Evolutionary conservation across 2,797 vertebrate genomes (phyloP).

Genomic region (Peromyscus nudipes): DNA sequence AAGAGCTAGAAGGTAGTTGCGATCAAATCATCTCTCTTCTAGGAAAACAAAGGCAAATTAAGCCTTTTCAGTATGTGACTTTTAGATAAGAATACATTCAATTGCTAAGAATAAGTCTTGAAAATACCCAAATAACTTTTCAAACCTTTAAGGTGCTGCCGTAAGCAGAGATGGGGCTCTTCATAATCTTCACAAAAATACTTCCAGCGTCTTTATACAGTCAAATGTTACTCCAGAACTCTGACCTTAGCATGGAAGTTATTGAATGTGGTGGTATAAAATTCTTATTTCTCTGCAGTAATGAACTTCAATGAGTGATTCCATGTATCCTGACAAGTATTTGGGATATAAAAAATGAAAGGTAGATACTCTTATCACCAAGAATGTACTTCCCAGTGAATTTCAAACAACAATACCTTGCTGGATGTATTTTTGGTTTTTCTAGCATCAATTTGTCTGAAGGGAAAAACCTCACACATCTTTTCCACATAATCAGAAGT

Average conservation of each 20-base stretch:
- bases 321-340: not conserved
- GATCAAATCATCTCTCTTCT: not conserved
- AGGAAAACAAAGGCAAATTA: conserved; percentile 55
- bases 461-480: conserved; percentile 50
- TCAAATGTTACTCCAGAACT: not conserved
- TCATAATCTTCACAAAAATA: conserved; percentile 54
- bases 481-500: conserved; percentile 68
- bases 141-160: not conserved
- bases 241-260: conserved; percentile 14
- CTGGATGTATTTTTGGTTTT: conserved; percentile 69
- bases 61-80: conserved; percentile 22
- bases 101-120: not conserved
- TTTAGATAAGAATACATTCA: not conserved
- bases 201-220: not conserved
- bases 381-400: conserved; percentile 45
- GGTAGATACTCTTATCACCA: conserved; percentile 5
- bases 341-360: conserved; percentile 44
- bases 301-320: conserved; percentile 22
- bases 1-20: not conserved
- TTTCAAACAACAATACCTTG: conserved; percentile 63
- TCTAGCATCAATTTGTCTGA: conserved; percentile 45
- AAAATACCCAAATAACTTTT: conserved; percentile 1
- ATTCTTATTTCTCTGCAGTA: not conserved
- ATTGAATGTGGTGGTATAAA: not conserved
- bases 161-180: not conserved